Conservation (phyloP, 1,140 invertebrate genomes). For the Bradynema listronoti region DNA sequence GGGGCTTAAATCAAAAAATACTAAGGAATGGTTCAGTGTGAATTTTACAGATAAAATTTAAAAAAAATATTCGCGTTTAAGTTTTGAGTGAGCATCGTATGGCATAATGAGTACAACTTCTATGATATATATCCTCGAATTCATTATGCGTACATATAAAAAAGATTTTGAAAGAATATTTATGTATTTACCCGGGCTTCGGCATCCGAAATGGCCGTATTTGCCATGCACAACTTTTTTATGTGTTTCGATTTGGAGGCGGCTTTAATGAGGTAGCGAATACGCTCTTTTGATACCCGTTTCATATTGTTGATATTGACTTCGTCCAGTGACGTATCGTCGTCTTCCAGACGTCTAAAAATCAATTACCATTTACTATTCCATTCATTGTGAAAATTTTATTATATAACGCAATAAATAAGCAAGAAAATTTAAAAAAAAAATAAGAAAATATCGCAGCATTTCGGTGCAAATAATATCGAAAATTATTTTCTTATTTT, state of each 20-base stretch:
- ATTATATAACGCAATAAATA: too few species aligned
- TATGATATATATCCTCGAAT: too few species aligned
- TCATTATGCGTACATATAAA: too few species aligned
- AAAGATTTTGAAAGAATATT: neutral
- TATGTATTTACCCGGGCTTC: constrained; percentile 64
- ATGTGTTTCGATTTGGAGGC: constrained; percentile 81
- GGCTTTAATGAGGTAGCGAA: constrained; percentile 78
- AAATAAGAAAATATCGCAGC: neutral
- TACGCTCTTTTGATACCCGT: constrained; percentile 93
- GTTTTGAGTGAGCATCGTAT: too few species aligned
- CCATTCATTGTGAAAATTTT: too few species aligned
- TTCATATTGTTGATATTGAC: constrained; percentile 97
- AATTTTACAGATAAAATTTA: too few species aligned
- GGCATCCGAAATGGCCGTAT: constrained; percentile 82
- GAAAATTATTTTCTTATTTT: too few species aligned
- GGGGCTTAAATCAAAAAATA: constrained; percentile 37
- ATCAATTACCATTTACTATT: too few species aligned
- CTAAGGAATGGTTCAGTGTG: too few species aligned
- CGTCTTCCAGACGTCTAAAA: constrained; percentile 63
- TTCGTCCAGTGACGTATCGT: constrained; percentile 77
- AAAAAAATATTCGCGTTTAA: too few species aligned
- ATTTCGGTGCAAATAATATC: too few species aligned
- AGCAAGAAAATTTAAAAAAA: constrained; percentile 3
- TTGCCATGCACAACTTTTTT: constrained; percentile 82
- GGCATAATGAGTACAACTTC: too few species aligned